A percentile compares a stretch with the other conserved stretches of the same genome.
Evolutionary conservation across 2,797 vertebrate genomes (phyloP).

Genomic region (Sternotherus odoratus): DNA sequence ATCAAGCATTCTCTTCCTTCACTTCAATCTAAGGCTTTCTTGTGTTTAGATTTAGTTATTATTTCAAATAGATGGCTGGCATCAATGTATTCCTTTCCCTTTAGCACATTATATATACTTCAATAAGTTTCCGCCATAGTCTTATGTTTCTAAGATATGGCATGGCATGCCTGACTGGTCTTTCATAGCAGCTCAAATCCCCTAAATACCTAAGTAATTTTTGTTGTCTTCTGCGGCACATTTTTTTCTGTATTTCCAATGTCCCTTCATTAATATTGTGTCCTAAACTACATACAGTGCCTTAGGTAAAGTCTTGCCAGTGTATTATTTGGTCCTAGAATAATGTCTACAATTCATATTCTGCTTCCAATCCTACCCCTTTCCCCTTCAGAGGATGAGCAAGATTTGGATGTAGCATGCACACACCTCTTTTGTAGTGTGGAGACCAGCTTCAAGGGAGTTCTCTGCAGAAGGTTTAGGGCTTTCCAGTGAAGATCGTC

Average conservation of each 20-base stretch:
- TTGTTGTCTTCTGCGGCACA: background rate
- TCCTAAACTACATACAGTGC: background rate
- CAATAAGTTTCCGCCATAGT: background rate
- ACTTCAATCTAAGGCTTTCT: background rate
- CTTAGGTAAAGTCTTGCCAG: background rate
- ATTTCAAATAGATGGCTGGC: background rate
- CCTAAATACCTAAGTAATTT: background rate
- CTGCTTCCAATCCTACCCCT: background rate
- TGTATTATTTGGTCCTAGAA: background rate
- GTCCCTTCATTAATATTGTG: background rate
- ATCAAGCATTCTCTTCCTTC: background rate
- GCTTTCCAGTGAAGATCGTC: background rate
- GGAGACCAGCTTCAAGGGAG: background rate
- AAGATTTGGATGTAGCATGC: background rate
- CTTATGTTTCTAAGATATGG: background rate
- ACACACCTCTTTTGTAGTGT: rapidly evolving
- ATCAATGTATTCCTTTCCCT: background rate
- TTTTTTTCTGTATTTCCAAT: background rate
- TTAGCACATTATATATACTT: background rate
- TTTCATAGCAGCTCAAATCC: background rate
- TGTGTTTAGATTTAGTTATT: background rate
- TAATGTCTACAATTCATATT: background rate
- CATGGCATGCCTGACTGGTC: background rate
- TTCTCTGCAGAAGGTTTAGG: background rate
- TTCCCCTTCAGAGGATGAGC: background rate